Base-by-base conservation (phyloP, 2,888 invertebrate species). In the Spisula solida region DNA sequence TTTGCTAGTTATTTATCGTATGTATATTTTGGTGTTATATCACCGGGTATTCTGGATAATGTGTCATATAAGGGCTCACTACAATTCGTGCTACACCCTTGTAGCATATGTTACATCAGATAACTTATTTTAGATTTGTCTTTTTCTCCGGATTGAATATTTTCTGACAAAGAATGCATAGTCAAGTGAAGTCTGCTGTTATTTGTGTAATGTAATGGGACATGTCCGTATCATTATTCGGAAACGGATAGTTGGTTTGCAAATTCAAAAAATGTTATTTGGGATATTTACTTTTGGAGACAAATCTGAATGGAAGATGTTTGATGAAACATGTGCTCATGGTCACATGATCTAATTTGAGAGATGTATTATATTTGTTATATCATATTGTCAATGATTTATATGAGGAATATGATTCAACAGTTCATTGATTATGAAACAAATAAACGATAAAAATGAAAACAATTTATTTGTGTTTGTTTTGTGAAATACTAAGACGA, bases 311-410 rank as follows among this genome's bases (percentile, higher is more conserved):
- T 66, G n/a, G 5, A 66, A 25, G 60, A 25, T n/a, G 60, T 66
- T 25, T 25, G 10, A n/a, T 66, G n/a, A 25, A 66, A 8, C 60
- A 66, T 10, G 60, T 66, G n/a, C 51, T 16, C 16, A 12, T 16
- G 51, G 51, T 66, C 25, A 25, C n/a, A 25, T 66, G 60, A 51
- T 66, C 60, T 8, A 25, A 25, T 66, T n/a, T 66, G 25, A 66
- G 60, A n/a, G 60, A 25, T 66, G 60, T 66, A 66, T 66, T n/a
- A n/a, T 66, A 25, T 66, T 25, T 25, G 60, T 66, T 66, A 25
- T 66, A 25, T 25, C 8, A 66, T 66, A 66, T 25, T 66, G n/a
- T 66, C 25, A n/a, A 66, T 8, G 60, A 66, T 25, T 10, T 25
- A 25, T n/a, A 25, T 66, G n/a, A 66, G 5, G 25, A 66, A 10